Evolutionary conservation across 2,888 invertebrate genomes (phyloP), one percentile per base, ranked within the genome.

Genomic region (Galerucella calmariensis): DNA sequence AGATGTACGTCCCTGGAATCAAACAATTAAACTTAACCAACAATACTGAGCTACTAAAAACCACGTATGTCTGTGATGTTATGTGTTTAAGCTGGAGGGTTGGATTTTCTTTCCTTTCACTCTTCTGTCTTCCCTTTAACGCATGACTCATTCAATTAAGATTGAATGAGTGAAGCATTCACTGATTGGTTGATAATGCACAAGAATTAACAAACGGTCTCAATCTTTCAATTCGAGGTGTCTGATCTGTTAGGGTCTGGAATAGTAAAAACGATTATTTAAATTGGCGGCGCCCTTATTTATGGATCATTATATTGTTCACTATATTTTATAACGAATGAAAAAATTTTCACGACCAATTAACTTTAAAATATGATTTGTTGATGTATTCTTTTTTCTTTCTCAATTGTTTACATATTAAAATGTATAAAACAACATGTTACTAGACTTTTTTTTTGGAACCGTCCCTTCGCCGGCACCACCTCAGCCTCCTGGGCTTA

Each of bases 61-160:
- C 62, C 53, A 65, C 63, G 70, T 70, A 56, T 35, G 56, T 70
- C 44, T 63, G 24, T 69, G 62, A 53, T 70, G 65, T 24, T 69
- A 56, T 41, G 44, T 51, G 62, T 51, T 51, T 51, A 51, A 27
- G 53, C 24, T n/a, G 56, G 56, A 63, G 70, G 70, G 70, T 70
- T 63, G 68, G 27, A 56, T 56, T 70, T 51, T 53, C 56, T 44
- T 53, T 16, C 63, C 9, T 46, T 61, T 48, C 41, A 27, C 65
- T 65, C 69, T 53, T 62, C 24, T 16, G 48, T 73, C 77, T 72
- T 68, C 66, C 41, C 44, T 74, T 68, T 27, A 20, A 70, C 51
- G 74, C 75, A 81, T 84, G 83, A 84, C 79, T 84, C 83, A 84
- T 82, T 84, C 83, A 84, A 83, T 83, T 84, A 81, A 83, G 79